Evolutionary conservation across 30 jellyfish, hydroid and myxozoan genomes (phyloP), one percentile per base, ranked within the genome.

Genomic region (Sanderia malayensis): DNA sequence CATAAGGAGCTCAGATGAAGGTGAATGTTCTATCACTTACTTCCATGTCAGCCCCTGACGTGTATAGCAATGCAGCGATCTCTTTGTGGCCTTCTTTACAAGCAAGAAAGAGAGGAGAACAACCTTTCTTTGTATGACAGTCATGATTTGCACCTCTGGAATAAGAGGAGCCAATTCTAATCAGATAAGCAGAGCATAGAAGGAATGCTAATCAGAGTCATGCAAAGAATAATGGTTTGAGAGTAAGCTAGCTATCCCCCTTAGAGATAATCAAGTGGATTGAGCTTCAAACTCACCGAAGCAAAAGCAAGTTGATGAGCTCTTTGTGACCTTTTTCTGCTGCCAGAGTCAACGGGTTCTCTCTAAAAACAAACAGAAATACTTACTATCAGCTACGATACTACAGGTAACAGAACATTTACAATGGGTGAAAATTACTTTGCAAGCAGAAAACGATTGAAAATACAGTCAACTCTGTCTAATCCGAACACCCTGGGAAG

Each of bases 11-110:
- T n/a, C n/a, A n/a, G n/a, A n/a, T n/a, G n/a, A n/a, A n/a, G n/a
- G n/a, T n/a, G n/a, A n/a, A n/a, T n/a, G n/a, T 41, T 0, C 2
- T 1, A 71, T 20, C 18, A 8, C 71, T 23, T 34, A 83, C 95
- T 83, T 90, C 98, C 87, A 90, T 69, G 30, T 90, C 89, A 18
- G 98, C 95, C 1, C 94, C 93, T 0, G 92, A 69, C 34, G 87
- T 71, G 44, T 70, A 58, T n/a, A 90, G 33, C 87, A 73, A 44
- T 64, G 83, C 89, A 10, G 98, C 91, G 46, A 90, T 90, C 76
- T 90, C 96, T 37, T 85, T 65, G 58, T 90, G 98, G 17, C 98
- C 98, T 71, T 90, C 98, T 63, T 90, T 90, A 80, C 98, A 90
- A 21, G 98, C 83, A 32, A 90, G 80, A 69, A 90, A 90, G 7